Evolutionary conservation across 2,113 vertebrate genomes (phyloP), one percentile per base, ranked within the genome.

Genomic region (Syngnathus typhle): DNA sequence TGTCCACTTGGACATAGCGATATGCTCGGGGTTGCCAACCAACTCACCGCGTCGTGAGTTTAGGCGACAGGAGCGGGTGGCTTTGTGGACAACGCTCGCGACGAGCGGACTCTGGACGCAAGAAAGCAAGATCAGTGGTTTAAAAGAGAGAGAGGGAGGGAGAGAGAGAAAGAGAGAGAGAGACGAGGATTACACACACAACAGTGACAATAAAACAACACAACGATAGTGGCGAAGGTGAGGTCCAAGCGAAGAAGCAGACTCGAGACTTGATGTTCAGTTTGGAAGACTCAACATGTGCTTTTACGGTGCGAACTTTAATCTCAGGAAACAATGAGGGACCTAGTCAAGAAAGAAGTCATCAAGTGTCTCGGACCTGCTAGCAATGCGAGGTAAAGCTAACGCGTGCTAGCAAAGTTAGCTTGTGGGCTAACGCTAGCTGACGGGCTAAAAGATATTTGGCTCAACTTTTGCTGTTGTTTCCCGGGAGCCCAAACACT

Each of bases 131-230:
- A 88, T 81, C 77, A 89, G 79, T 85, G 84, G 79, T 73, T 70
- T 83, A 67, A 77, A 80, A 75, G 82, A 69, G 13, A 16, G 16
- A 47, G 15, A 15, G 27, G 3, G 27, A 27, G 27, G 1, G 27
- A 27, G 27, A 1, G 27, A 43, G 7, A 39, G 39, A 7, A 6
- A 47, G 80, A 81, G 80, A 73, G 82, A 81, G 74, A 82, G 75
- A 84, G 71, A 82, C 83, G 82, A 77, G 85, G 83, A 76, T 85
- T 75, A 81, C 80, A 82, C 80, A 82, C 80, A 87, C 87, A 88
- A 85, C 84, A 86, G 81, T 94, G 94, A 89, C 90, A 91, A 92
- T 91, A 92, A 90, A 91, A 88, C 84, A 88, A 84, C 85, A 85
- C 85, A 85, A 89, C 85, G 87, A 90, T 21, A n/a, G 87, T 88